phyloP scores from a whole-genome alignment of 2,113 vertebrate genomes.

The Numenius arquata region DNA sequence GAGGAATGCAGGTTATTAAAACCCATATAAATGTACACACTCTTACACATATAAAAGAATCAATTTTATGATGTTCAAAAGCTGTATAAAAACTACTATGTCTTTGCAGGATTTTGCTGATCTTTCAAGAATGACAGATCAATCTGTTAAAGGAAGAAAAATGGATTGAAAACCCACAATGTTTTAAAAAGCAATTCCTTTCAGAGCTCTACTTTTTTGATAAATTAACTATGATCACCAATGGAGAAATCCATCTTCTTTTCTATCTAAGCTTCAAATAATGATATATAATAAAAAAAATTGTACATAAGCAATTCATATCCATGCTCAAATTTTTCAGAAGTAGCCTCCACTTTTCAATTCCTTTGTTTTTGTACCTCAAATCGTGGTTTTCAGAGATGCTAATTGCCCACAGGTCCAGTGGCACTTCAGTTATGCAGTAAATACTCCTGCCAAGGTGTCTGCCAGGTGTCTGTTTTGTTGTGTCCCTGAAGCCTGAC shows the following conservation, averaged over 20 bases:
- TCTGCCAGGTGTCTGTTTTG: not conserved
- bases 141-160: slow-evolving; percentile 48
- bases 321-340: not conserved
- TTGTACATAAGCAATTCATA: not conserved
- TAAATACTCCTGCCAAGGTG: not conserved
- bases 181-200: slow-evolving; percentile 39
- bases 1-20: not conserved
- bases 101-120: slow-evolving; percentile 24
- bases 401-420: not conserved
- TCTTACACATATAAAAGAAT: not conserved
- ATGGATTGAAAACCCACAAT: slow-evolving; percentile 25
- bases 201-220: slow-evolving; percentile 17
- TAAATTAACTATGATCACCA: slow-evolving; percentile 21
- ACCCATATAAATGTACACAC: not conserved
- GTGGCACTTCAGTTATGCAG: not conserved
- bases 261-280: not conserved
- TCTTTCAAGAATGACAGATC: slow-evolving; percentile 45
- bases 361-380: not conserved
- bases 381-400: not conserved
- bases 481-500: not conserved
- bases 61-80: slow-evolving; percentile 14
- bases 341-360: not conserved
- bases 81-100: not conserved
- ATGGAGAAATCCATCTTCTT: not conserved
- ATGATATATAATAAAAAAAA: not conserved